phyloP scores from a whole-genome alignment of 2,888 invertebrate genomes.

The Eupithecia exiguata region DNA sequence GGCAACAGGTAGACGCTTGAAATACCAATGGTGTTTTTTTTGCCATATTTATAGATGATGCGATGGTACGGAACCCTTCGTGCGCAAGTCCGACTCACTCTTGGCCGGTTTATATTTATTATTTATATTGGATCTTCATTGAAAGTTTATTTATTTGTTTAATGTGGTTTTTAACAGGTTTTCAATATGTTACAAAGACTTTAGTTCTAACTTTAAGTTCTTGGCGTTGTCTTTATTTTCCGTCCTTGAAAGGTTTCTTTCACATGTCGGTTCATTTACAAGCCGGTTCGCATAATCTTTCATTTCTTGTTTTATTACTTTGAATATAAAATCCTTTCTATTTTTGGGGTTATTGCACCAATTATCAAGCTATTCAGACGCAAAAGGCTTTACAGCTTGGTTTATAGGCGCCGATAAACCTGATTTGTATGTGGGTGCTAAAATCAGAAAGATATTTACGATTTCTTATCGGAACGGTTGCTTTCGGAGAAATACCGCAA shows the following conservation, averaged over 20 bases:
- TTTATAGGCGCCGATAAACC: constrained; percentile 38
- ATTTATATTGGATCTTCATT: neutral
- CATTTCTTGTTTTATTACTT: constrained; percentile 9
- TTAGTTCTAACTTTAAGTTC: neutral
- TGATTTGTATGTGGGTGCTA: constrained; percentile 34
- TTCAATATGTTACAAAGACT: neutral
- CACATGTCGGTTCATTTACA: neutral
- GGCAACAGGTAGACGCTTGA: too few relatives aligned
- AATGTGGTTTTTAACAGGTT: neutral
- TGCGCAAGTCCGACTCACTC: too few relatives aligned
- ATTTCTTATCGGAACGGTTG: constrained; percentile 11
- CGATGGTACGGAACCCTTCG: too few relatives aligned
- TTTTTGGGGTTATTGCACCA: constrained; percentile 24
- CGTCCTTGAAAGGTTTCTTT: neutral
- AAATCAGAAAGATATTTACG: constrained; percentile 19
- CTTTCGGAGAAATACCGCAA: constrained; percentile 12
- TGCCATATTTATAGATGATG: too few relatives aligned
- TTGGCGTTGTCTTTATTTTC: neutral
- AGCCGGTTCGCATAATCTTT: constrained; percentile 1
- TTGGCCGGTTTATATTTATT: too few relatives aligned
- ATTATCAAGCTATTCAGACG: constrained; percentile 32
- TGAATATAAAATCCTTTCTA: constrained; percentile 19
- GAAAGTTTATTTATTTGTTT: neutral
- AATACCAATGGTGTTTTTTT: too few relatives aligned
- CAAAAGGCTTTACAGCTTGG: constrained; percentile 34